Evolutionary conservation across 2,888 invertebrate species (phyloP), one percentile per base, ranked within the genome.

Genomic region (Sicus ferrugineus): DNA sequence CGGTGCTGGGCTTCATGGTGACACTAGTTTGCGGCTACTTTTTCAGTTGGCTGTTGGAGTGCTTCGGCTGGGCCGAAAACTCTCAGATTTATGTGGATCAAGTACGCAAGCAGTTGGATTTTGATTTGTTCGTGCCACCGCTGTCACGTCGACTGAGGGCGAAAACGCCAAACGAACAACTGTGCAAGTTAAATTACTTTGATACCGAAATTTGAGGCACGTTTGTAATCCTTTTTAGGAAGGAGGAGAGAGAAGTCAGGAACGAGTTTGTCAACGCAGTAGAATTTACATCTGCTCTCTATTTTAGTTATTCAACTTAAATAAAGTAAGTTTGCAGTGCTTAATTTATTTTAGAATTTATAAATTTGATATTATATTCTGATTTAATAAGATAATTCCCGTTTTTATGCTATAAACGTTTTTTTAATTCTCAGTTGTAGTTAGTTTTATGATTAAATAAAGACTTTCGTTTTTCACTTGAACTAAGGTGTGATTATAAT

Each of bases 81-180:
- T 76, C 75, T 48, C 78, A 75, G 70, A 84, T 77, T 70, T 84
- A 76, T 74, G 69, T 75, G 34, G 83, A 84, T 69, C 76, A 77
- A 68, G 76, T 80, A 4, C 75, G 77, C 6, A 80, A 80, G 19
- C 81, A 86, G 72, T 78, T 86, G 50, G 88, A 90, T 79, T 88
- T 88, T 0, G 87, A 88, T 79, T 84, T 90, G 31, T 90, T 90
- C 77, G 84, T 88, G 21, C 88, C 89, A 0, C 81, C 87, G 1
- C 66, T 90, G 6, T 87, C 89, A 0, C 84, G 82, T 0, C 81
- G 83, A 70, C 80, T 89, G 68, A 82, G 82, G 50, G 75, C 58
- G 42, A 46, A 31, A 11, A 14, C 52, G 7, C 11, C 28, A 54
- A 54, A 54, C 23, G 80, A 79, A 34, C 73, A 77, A 42, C 58